Base-by-base conservation (phyloP, 1,140 invertebrate genomes). In the Formica selysi region DNA sequence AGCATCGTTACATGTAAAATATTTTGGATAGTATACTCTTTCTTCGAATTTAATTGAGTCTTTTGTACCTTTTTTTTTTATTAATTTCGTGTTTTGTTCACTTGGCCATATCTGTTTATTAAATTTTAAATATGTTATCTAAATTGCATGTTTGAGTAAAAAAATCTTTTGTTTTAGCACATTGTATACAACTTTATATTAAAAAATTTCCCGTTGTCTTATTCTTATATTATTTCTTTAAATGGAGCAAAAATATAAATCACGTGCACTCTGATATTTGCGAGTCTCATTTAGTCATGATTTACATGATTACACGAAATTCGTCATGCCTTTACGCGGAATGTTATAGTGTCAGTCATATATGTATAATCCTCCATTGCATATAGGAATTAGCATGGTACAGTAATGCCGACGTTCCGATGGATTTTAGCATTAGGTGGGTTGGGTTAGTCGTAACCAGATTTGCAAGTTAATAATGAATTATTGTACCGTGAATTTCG, bases 391-490 rank as follows among this genome's bases (percentile, higher is more conserved):
- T 83, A 83, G 79, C 68, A 74, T 83, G 68, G 79, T 36, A 68
- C 79, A 74, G 79, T 83, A 83, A 83, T 74, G 88, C 73, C 73
- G 74, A 86, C 87, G 87, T 89, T 85, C 81, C 83, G 87, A 87
- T 73, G 87, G 87, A 88, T 89, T 85, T 74, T 76, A 65, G 61
- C 67, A 65, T 59, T 76, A 81, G 79, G 80, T 67, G 81, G 65
- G 71, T 79, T 84, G 74, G 80, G 74, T 64, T 70, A 57, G 59
- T 78, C 81, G 67, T 79, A 89, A 89, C 87, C 81, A 78, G 85
- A 89, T 89, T 85, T 89, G 83, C 87, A 88, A 89, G 81, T 89
- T 88, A 85, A 89, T 89, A 89, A 89, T 89, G 87, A 89, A 88
- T 89, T 89, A 89, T 88, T 88, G 87, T 89, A 89, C 67, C 87